Base-by-base conservation (phyloP, 2,797 vertebrate species). In the Microctenopoma lineatum region DNA sequence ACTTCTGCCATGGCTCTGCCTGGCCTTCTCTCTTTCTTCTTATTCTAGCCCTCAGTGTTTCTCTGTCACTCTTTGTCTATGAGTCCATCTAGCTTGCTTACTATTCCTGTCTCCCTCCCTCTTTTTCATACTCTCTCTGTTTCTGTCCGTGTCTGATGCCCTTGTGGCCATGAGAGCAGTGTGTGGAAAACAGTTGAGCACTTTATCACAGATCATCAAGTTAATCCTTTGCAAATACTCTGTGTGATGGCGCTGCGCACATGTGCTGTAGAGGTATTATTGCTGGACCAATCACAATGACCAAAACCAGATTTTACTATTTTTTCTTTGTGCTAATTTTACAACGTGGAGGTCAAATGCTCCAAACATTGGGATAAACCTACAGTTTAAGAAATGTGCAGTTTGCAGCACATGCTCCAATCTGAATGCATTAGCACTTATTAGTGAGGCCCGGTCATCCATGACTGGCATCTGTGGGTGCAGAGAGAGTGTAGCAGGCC, bases 171-270 rank as follows among this genome's bases (percentile, higher is more conserved):
- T 71, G 83, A 77, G 74, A 80, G 81, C 84, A 63, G 81, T 21
- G 54, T 84, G 85, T 89, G 89, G 88, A 91, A 91, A 90, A 90
- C 87, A 90, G 89, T 89, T 88, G 88, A 87, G 87, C 79, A 84
- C 86, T 92, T 91, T 87, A 90, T 90, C 88, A 68, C 81, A 74
- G 86, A 87, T 88, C 89, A 87, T 79, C 79, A 51, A 71, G 70
- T 59, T 92, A 92, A 93, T 91, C 91, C 89, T 80, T 79, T 38
- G 63, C 76, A 91, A 91, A 89, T 78, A 79, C 70, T 45, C 81
- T 88, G 25, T 39, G 69, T 61, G 72, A 70, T 75, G 75, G 73
- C 38, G 52, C 66, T 66, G 68, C 27, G 45, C 78, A 81, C 74
- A 82, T 80, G 72, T 80, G 71, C 80, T 71, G 44, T 73, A 12